Conservation (phyloP, 1,140 invertebrate genomes). For the Magallana ariakensis region DNA sequence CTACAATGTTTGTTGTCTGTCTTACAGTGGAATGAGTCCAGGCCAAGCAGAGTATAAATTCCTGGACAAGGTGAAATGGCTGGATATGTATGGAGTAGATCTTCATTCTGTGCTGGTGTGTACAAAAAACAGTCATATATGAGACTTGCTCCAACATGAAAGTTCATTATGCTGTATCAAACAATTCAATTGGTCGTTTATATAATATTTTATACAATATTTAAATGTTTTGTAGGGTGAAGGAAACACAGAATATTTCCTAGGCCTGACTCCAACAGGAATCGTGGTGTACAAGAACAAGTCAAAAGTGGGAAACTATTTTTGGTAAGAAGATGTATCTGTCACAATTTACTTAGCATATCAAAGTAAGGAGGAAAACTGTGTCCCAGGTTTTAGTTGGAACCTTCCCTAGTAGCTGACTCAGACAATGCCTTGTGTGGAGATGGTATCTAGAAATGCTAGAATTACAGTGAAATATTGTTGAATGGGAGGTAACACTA, state of each 20-base stretch:
- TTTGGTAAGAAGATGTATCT: slow-evolving; percentile 86
- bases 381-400: too few relatives aligned
- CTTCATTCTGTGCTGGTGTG: slow-evolving; percentile 85
- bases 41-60: slow-evolving; percentile 85
- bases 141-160: too few relatives aligned
- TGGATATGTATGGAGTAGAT: slow-evolving; percentile 92
- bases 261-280: slow-evolving; percentile 98
- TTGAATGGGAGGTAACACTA: too few relatives aligned
- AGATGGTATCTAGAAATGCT: too few relatives aligned
- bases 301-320: slow-evolving; percentile 98
- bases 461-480: too few relatives aligned
- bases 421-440: too few relatives aligned
- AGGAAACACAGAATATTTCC: slow-evolving; percentile 86
- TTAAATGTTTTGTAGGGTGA: slow-evolving; percentile 72
- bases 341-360: not conserved
- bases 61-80: slow-evolving; percentile 90
- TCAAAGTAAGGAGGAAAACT: not conserved
- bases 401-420: too few relatives aligned
- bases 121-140: too few relatives aligned
- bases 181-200: not conserved
- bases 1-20: not conserved
- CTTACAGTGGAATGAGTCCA: slow-evolving; percentile 84
- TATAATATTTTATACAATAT: not conserved
- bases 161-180: not conserved
- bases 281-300: slow-evolving; percentile 97